Evolutionary conservation across 2,113 vertebrate genomes (phyloP).

Genomic region (Saguinus midas): DNA sequence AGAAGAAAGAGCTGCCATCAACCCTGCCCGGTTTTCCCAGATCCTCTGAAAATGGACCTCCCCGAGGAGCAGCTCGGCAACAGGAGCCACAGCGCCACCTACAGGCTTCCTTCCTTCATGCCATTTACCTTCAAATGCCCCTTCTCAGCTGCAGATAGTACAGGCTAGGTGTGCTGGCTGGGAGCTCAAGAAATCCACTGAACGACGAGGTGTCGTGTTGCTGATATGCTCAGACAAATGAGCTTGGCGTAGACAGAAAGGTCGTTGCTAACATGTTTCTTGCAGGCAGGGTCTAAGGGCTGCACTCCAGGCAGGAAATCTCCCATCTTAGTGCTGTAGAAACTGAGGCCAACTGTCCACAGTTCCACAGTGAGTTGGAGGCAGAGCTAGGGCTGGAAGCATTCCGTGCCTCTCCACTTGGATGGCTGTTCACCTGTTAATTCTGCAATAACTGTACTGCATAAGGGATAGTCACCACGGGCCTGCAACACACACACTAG

Average conservation of each 20-base stretch:
- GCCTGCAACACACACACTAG: neutral
- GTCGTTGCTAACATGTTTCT: fast-evolving
- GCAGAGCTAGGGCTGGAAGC: neutral
- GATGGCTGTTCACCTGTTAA: neutral
- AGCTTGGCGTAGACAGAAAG: neutral
- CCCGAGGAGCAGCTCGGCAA: neutral
- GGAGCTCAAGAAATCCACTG: neutral
- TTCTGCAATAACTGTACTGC: neutral
- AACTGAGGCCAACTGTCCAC: neutral
- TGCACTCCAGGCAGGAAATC: neutral
- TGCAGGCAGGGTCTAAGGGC: neutral
- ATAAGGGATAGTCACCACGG: neutral
- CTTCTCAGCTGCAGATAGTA: fast-evolving
- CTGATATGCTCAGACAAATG: neutral
- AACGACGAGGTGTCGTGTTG: neutral
- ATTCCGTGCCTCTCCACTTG: neutral
- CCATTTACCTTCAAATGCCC: neutral
- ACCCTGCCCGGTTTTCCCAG: neutral
- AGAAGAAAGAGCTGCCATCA: neutral
- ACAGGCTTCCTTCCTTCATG: neutral
- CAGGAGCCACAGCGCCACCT: slow-evolving; percentile 72
- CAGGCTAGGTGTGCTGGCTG: fast-evolving
- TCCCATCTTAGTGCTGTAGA: neutral
- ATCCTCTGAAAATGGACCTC: neutral
- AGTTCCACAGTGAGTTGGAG: neutral